These are phyloP conservation scores for Ascaphus truei DNA, from an alignment of 2,113 vertebrate genomes.

Conservation along the genomic window DNA sequence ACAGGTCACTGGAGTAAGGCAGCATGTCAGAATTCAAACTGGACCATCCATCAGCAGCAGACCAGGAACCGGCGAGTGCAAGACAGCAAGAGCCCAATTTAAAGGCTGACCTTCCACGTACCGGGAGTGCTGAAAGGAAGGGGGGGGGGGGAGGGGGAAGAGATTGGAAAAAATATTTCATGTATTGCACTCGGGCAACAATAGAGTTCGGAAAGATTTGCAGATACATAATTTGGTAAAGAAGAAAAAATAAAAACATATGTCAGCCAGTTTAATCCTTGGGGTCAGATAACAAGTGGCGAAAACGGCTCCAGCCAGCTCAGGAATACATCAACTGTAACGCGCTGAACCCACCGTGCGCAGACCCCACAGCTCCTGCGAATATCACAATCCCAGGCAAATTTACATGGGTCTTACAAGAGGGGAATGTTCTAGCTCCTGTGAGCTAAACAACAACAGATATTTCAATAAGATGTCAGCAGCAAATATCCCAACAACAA, in stretches of 20 bases:
- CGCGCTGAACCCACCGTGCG: constrained; percentile 14
- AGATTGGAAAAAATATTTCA: constrained; percentile 75
- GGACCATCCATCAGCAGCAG: constrained; percentile 75
- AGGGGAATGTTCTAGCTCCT: constrained; percentile 2
- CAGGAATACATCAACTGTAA: constrained; percentile 36
- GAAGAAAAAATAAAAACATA: constrained; percentile 1
- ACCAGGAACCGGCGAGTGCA: constrained; percentile 65
- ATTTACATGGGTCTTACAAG: constrained; percentile 26
- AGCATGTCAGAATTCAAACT: constrained; percentile 70
- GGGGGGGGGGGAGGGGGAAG: constrained; percentile 57
- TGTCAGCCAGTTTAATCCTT: constrained; percentile 48
- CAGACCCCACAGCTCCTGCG: constrained; percentile 24
- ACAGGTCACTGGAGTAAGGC: constrained; percentile 69
- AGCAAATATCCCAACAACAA: neutral
- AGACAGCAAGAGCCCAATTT: constrained; percentile 69
- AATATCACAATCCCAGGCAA: neutral
- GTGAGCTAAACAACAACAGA: constrained; percentile 5
- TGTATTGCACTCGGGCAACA: constrained; percentile 57
- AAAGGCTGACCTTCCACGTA: constrained; percentile 63
- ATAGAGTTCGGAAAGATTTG: constrained; percentile 57
- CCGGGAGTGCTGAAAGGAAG: constrained; percentile 37
- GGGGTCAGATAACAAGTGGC: constrained; percentile 40
- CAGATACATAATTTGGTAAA: constrained; percentile 51
- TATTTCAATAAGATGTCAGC: neutral
- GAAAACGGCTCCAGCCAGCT: neutral